phyloP scores from a whole-genome alignment of 1,140 invertebrate genomes.

The Halictus rubicundus region DNA sequence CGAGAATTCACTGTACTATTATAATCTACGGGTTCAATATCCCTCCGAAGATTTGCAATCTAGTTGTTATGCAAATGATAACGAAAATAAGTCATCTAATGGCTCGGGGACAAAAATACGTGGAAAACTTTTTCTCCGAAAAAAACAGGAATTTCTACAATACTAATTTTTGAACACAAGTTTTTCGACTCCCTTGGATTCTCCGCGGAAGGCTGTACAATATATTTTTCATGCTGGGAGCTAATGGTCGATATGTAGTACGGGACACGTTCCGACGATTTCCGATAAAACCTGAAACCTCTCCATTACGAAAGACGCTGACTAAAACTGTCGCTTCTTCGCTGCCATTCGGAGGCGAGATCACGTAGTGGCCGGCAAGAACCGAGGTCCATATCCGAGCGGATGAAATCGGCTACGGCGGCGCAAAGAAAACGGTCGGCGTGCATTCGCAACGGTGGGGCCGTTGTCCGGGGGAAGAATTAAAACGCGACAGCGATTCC shows the following conservation, averaged over 20 bases:
- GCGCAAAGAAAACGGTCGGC: background rate
- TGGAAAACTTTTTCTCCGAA: too few relatives aligned
- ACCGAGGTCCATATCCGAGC: background rate
- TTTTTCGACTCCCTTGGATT: too few relatives aligned
- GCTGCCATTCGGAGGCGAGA: slow-evolving; percentile 17
- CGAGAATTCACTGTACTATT: too few relatives aligned
- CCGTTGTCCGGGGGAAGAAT: too few relatives aligned
- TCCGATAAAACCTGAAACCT: slow-evolving; percentile 38
- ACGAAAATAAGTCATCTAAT: too few relatives aligned
- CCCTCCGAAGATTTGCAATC: too few relatives aligned
- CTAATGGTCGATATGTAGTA: slow-evolving; percentile 17
- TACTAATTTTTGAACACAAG: too few relatives aligned
- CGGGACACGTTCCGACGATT: slow-evolving; percentile 23
- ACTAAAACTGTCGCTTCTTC: slow-evolving; percentile 19
- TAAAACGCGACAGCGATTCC: too few relatives aligned
- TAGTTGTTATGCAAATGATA: too few relatives aligned
- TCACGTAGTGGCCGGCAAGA: slow-evolving; percentile 5
- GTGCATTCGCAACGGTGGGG: background rate
- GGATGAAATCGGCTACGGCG: slow-evolving; percentile 3
- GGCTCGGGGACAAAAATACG: too few relatives aligned
- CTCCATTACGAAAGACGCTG: slow-evolving; percentile 39
- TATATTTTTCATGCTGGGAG: background rate
- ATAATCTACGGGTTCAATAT: too few relatives aligned
- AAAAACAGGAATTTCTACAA: too few relatives aligned
- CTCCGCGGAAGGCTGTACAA: background rate